Evolutionary conservation across 2,113 vertebrate species (phyloP), one percentile per base, ranked within the genome.

Genomic region (Oreochromis tanganicae): DNA sequence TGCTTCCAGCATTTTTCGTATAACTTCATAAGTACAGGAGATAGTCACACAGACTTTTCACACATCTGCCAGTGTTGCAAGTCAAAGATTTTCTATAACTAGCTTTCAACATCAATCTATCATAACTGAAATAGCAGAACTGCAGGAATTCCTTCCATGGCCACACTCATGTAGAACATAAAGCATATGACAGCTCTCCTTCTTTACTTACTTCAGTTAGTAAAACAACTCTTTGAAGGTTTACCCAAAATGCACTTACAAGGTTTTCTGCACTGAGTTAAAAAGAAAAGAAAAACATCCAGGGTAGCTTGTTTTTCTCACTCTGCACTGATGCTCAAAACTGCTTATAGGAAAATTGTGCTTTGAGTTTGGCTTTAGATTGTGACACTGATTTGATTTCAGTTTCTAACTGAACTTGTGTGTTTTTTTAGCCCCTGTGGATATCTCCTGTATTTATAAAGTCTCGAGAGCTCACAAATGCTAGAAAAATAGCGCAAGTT

Each of bases 381-480:
- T 27, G 41, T 73, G 14, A 46, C 41, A 11, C 24, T 75, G 41
- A 75, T 48, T 29, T 48, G 41, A 27, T 75, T 75, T 10, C 0
- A 27, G 9, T 46, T 46, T 73, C 21, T 73, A 73, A 46, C 38
- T 10, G 8, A 24, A 24, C 0, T 1, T 17, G 0, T 17, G 6
- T 1, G 17, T 73, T 4, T 9, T 7, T 46, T 0, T 41, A 73
- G 21, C 8, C 41, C 14, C 8, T 29, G 41, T 11, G 68, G 41
- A 48, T 0, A 29, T 75, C 5, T 75, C 0, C 0, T 0, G 0
- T 75, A 48, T 11, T 29, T 48, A 29, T 29, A 6, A 57, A 29
- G 24, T 75, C 43, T 19, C 0, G 0, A 48, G 7, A 24, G 5
- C 38, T 71, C 66, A 71, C 38, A 71, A 71, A 24, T 43, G 2